Base-by-base conservation (phyloP, 2,888 invertebrate genomes). In the Cryptocephalus primarius region DNA sequence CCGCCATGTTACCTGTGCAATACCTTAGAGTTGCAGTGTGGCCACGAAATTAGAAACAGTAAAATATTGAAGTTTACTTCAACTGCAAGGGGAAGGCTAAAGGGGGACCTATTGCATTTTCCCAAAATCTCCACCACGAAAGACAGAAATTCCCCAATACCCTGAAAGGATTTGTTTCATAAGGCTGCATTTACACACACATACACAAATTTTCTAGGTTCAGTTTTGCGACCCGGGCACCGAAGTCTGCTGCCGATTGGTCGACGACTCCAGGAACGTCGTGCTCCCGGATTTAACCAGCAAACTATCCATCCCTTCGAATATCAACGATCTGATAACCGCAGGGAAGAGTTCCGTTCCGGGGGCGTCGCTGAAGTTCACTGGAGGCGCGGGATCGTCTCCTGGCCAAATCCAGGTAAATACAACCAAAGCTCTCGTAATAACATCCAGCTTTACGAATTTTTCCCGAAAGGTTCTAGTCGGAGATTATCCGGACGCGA, bases 321-420 rank as follows among this genome's bases (percentile, higher is more conserved):
- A 53, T 33, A 50, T 60, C 38, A 60, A 60, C 45, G 52, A 54
- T 33, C 43, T 59, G 11, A 40, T 54, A 8, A 59, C 65, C 8
- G 53, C 58, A 9, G 67, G 64, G 44, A 68, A 67, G 44, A 60
- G 58, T 50, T 64, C 60, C 8, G 50, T 42, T 31, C 57, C 62
- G 11, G 63, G 58, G 33, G 58, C 63, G 0, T 42, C 53, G 4
- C 59, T 60, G 33, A 64, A 66, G 48, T 57, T 64, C 34, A 43
- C 52, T 6, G 61, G 61, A 32, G 52, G 49, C 2, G 51, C 57
- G 10, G 65, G 65, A 11, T 49, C 63, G 11, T 63, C 61, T 53
- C 64, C 59, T 1, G 63, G 63, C 14, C 55, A 59, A 38, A 63
- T 65, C 36, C 62, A 65, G 48, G 62, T 65, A 36, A 22, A 22